Percentiles rank a stretch among this genome's conserved stretches.
Evolutionary conservation across 2,888 invertebrate species (phyloP).

Genomic region (Pilophorus perplexus): DNA sequence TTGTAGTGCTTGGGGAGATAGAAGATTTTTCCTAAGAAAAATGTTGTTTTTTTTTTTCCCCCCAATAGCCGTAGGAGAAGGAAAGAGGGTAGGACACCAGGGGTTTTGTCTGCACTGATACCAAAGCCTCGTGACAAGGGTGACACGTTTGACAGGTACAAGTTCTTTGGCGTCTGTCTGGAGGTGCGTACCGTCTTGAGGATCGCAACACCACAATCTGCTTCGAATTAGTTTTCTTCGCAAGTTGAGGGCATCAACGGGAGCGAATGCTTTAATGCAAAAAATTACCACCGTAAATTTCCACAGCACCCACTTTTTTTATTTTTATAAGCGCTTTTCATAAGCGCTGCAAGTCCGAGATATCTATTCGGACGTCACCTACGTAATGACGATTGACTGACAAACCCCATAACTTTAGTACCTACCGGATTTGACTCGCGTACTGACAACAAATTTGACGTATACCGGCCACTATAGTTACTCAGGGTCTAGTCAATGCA

Average conservation of each 20-base stretch:
- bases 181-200: background rate
- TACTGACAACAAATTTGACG: too few relatives aligned
- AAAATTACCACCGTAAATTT: background rate
- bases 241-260: too few relatives aligned
- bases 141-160: constrained; percentile 26
- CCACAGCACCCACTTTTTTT: background rate
- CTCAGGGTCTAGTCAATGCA: too few relatives aligned
- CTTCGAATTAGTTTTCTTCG: too few relatives aligned
- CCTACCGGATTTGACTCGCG: too few relatives aligned
- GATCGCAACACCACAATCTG: constrained; percentile 1
- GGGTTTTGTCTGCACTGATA: background rate
- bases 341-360: too few relatives aligned
- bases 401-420: too few relatives aligned
- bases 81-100: background rate
- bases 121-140: constrained; percentile 16
- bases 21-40: background rate
- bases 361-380: too few relatives aligned
- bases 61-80: background rate
- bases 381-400: too few relatives aligned
- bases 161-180: constrained; percentile 19
- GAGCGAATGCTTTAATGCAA: too few relatives aligned
- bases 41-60: background rate
- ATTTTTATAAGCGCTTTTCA: background rate
- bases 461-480: too few relatives aligned
- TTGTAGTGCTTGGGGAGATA: too few relatives aligned